Base-by-base conservation (phyloP, 2,888 invertebrate genomes). In the Drosophila nr. perissopoda region DNA sequence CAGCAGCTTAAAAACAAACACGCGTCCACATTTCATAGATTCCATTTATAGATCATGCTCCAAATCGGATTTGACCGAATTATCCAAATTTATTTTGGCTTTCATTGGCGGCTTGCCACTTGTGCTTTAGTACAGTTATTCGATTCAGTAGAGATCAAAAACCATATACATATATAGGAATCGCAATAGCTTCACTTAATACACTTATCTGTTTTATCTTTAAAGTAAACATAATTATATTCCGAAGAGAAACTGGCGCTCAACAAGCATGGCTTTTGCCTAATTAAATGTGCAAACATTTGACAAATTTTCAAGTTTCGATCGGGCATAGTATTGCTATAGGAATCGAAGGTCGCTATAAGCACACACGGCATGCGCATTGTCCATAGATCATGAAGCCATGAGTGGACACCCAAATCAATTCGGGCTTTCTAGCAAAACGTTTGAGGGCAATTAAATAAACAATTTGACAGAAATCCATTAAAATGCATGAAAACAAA, bases 401-500 rank as follows among this genome's bases (percentile, higher is more conserved):
- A 29, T 21, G 31, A 21, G 42, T 31, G 27, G 49, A 49, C 16
- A 49, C 7, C 42, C 25, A 18, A 64, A 58, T 53, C 52, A 40
- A 42, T 33, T 58, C 25, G 52, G 42, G 48, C 60, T 62, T 71
- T 54, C 56, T 21, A 21, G 33, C 60, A 38, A 64, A 72, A 51
- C 70, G 68, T 69, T 84, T 72, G 73, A 21, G 7, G 64, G 67
- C 69, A 85, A 84, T 82, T 86, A 78, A 83, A 68, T 74, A 59
- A 73, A 70, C 83, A 74, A 71, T 71, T 75, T 70, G 58, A 75
- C 69, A 69, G 49, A 76, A 73, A 69, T 52, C 72, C 57, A 83
- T 84, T 84, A 76, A 86, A 86, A 86, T 86, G 82, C 84, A 82
- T 69, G 76, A 54, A 78, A 76, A 78, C 73, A 68, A 72, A 58